Base-by-base conservation (phyloP, 2,888 invertebrate species). In the Lathronympha strigana region DNA sequence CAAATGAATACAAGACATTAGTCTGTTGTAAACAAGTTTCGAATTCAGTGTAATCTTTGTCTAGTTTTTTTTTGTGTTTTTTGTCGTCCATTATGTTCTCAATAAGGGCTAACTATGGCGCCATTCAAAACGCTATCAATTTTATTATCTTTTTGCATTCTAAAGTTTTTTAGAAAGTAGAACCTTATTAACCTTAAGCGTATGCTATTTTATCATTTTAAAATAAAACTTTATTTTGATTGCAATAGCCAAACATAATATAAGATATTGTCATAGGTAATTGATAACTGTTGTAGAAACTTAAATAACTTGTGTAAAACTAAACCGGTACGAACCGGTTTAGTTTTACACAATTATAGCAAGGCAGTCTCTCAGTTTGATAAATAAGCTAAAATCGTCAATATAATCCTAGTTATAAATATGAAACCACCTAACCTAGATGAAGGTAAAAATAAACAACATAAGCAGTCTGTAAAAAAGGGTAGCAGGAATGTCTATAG, bases 401-500 rank as follows among this genome's bases (percentile, higher is more conserved):
- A n/a, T n/a, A n/a, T n/a, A n/a, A n/a, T n/a, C n/a, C n/a, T n/a
- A n/a, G n/a, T n/a, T n/a, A n/a, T n/a, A n/a, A n/a, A 13, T 21
- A 31, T 9, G 9, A 4, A 31, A 11, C n/a, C 47, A 17, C n/a
- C 31, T 33, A 31, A 38, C 28, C 47, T 54, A 47, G 28, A 40
- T 23, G 36, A 15, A 61, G 9, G 17, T 45, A 21, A 31, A 15
- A 47, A 54, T 53, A 61, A 25, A 49, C 54, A 53, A 25, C 63
- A 68, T 68, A 66, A 51, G 63, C 60, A 66, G 63, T 49, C 53
- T 31, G 33, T 50, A 49, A 49, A 54, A 58, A 67, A 68, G 63
- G 75, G 72, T 75, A 70, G 76, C 76, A 75, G 82, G 77, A 82
- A 80, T 82, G 83, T 82, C 80, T 77, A n/a, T n/a, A 78, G 76